Evolutionary conservation across 2,888 invertebrate species (phyloP), one percentile per base, ranked within the genome.

Genomic region (Cryptocheilus praepositus): DNA sequence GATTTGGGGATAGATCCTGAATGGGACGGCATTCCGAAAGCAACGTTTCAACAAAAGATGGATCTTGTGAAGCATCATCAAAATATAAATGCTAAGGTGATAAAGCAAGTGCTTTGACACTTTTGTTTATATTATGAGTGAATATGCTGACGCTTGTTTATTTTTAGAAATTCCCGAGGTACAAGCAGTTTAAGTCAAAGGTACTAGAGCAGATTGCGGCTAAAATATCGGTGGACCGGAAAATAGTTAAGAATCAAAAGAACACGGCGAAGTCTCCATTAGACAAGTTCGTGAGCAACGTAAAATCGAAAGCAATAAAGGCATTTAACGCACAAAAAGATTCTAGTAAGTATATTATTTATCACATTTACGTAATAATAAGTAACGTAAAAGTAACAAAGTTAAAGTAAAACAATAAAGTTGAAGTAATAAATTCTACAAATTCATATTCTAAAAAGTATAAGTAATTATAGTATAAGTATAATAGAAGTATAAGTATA

Each of bases 1-100:
- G 89, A 91, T 66, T 87, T 92, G 56, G 93, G 93, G 15, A 90
- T 94, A 19, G 93, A 93, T 81, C 92, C 93, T 2, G 90, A 92
- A 36, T 93, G 92, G 90, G 90, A 89, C 49, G 91, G 92, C 60
- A 85, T 93, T 73, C 91, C 93, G 0, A 86, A 89, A 73, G 90
- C 87, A 70, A 89, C 91, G 13, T 93, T 90, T 79, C 89, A 90
- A 64, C 92, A 91, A 79, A 92, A 92, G 76, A 89, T 91, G 72
- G 89, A 90, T 59, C 90, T 91, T 65, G 83, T 93, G 46, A 90
- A 90, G 68, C 92, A 93, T 83, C 91, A 92, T 81, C 90, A 91
- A 65, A 91, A 90, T 78, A 80, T 91, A 2, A 90, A 91, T 81
- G 86, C 90, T 51, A 93, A 93, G 90, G 93, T 93, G 81, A 76